Evolutionary conservation across 1,140 invertebrate genomes (phyloP).

Genomic region (Ceratosolen fusciceps): DNA sequence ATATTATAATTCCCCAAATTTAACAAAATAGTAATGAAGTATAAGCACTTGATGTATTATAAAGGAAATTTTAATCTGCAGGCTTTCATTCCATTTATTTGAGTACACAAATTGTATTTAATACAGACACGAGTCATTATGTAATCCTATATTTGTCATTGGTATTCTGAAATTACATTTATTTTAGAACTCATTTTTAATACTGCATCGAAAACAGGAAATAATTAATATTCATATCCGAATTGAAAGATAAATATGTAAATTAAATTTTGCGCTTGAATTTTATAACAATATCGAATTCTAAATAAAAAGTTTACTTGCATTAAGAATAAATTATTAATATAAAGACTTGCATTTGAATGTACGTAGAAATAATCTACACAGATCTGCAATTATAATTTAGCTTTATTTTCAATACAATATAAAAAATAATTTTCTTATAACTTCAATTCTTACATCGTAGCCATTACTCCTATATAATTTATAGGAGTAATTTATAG

Average conservation of each 20-base stretch:
- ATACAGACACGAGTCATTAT: background rate
- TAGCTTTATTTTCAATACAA: too few relatives aligned
- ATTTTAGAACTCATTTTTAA: background rate
- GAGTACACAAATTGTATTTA: background rate
- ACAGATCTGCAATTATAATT: too few relatives aligned
- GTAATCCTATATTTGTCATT: background rate
- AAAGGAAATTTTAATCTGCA: background rate
- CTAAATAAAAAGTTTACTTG: background rate
- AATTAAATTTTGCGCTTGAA: constrained; percentile 13
- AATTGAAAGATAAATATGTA: background rate
- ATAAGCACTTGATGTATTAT: too few relatives aligned
- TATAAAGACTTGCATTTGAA: background rate
- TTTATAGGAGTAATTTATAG: too few relatives aligned
- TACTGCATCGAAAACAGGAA: background rate
- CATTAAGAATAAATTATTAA: background rate
- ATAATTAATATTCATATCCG: background rate
- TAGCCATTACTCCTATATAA: too few relatives aligned
- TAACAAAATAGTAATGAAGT: too few relatives aligned
- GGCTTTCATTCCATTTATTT: background rate
- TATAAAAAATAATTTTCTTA: too few relatives aligned
- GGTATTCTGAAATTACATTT: background rate
- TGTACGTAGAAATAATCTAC: background rate
- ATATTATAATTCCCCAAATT: background rate
- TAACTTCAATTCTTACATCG: too few relatives aligned
- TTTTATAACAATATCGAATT: background rate